Conservation (phyloP, 2,888 invertebrate genomes). For the Caradrina kadenii region DNA sequence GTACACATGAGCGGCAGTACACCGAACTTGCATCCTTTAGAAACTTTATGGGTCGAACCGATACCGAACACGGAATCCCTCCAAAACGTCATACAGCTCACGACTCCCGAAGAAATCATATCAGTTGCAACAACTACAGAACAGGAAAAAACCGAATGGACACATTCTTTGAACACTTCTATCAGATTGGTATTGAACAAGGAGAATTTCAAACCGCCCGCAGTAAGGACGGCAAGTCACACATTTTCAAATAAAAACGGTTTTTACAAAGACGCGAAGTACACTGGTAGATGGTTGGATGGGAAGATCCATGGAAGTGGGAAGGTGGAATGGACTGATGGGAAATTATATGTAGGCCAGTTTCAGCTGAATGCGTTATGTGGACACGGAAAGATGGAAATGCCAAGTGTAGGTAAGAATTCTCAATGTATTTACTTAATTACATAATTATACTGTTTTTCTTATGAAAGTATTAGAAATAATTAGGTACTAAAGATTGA, state of each 20-base stretch:
- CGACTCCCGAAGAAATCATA: slow-evolving; percentile 95
- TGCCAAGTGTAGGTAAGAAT: slow-evolving; percentile 90
- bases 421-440: slow-evolving; percentile 14
- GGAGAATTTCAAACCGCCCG: slow-evolving; percentile 92
- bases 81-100: slow-evolving; percentile 92
- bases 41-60: slow-evolving; percentile 95
- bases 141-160: slow-evolving; percentile 95
- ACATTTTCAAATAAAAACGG: slow-evolving; percentile 93
- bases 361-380: slow-evolving; percentile 94
- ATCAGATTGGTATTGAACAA: slow-evolving; percentile 93
- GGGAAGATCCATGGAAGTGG: slow-evolving; percentile 96
- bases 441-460: no score
- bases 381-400: slow-evolving; percentile 93
- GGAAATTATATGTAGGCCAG: slow-evolving; percentile 94
- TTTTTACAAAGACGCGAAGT: slow-evolving; percentile 94
- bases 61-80: slow-evolving; percentile 92
- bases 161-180: slow-evolving; percentile 93
- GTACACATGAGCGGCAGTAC: slow-evolving; percentile 93
- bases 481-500: background rate
- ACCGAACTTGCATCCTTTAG: slow-evolving; percentile 92
- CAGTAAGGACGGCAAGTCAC: slow-evolving; percentile 93
- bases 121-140: slow-evolving; percentile 92
- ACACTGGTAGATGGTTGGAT: slow-evolving; percentile 95
- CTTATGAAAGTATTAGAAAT: background rate
- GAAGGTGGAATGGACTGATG: slow-evolving; percentile 95